Evolutionary conservation across 2,113 vertebrate genomes (phyloP), one percentile per base, ranked within the genome.

Genomic region (Oreochromis aureus): DNA sequence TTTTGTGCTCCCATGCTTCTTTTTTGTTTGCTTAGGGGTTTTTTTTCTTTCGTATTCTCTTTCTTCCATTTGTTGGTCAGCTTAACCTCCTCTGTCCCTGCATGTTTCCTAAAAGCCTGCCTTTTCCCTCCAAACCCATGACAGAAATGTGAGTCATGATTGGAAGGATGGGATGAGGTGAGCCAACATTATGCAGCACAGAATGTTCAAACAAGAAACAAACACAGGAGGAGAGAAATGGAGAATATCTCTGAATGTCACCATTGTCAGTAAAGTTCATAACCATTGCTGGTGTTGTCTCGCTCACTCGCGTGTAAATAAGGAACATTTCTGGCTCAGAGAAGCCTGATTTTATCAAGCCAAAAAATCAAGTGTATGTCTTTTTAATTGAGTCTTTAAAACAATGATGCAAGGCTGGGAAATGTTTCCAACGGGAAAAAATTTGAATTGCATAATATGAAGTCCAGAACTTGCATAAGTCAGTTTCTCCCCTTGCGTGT

Each of bases 111-210:
- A 41, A 80, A 16, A 34, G 55, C 53, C 51, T n/a, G n/a, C 44
- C 59, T 34, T 39, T 89, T 89, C 87, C 91, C 55, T 39, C 81
- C 82, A 86, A 91, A 87, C 85, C 44, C 6, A 2, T 94, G 87
- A 89, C 80, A 41, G 15, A 36, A 55, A 89, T 73, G 61, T 91
- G 90, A 91, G 85, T 87, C 87, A 89, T 36, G 2, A 18, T 48
- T 69, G 15, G 16, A 82, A 56, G 16, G 13, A 18, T 53, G 12
- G 12, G 30, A 84, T 61, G 82, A 85, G 86, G 48, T 71, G 63
- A 88, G 61, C 82, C 81, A 88, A 81, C 51, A 61, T n/a, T 80
- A 41, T 55, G 54, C 11, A 10, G 18, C 11, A 4, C 46, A 69
- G 4, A 59, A 81, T 32, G 59, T 63, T 30, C 41, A 11, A 48